Conservation (phyloP, 2,797 vertebrate genomes). For the Acestrorhynchus altus region DNA sequence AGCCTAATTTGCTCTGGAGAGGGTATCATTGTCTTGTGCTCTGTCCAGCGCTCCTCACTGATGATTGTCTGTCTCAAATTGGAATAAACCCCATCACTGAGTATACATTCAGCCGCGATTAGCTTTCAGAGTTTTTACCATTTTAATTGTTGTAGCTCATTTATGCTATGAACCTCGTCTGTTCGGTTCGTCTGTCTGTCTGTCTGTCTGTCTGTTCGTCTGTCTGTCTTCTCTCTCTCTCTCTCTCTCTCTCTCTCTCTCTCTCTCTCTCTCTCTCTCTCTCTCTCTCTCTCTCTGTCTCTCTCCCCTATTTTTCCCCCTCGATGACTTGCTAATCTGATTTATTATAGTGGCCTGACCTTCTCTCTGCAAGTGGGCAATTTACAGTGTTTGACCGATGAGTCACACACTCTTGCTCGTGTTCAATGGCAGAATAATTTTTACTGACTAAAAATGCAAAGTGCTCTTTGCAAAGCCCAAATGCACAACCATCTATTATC, state of each 20-base stretch:
- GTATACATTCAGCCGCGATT: too few species aligned
- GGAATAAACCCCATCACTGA: too few species aligned
- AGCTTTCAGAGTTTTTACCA: too few species aligned
- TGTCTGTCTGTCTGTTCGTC: slow-evolving; percentile 31
- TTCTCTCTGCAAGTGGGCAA: slow-evolving; percentile 42
- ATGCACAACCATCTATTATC: background rate
- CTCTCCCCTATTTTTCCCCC: background rate
- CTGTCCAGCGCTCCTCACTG: too few species aligned
- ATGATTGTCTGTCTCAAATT: background rate
- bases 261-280: too few species aligned
- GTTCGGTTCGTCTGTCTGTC: too few species aligned
- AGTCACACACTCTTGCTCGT: slow-evolving; percentile 20
- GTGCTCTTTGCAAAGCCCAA: background rate
- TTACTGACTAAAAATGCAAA: slow-evolving; percentile 14
- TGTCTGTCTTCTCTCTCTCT: slow-evolving; percentile 42
- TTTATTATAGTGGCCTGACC: slow-evolving; percentile 52
- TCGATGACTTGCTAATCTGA: slow-evolving; percentile 50
- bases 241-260: background rate
- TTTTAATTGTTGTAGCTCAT: too few species aligned
- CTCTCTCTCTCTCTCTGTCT: background rate
- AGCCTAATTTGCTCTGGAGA: background rate
- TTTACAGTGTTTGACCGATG: slow-evolving; percentile 41
- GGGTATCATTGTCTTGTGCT: background rate
- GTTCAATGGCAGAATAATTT: slow-evolving; percentile 41
- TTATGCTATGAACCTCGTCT: too few species aligned